A percentile compares a stretch with the other conserved stretches of the same genome.
Evolutionary conservation across 2,797 vertebrate species (phyloP).

Genomic region (Acanthornis magna): DNA sequence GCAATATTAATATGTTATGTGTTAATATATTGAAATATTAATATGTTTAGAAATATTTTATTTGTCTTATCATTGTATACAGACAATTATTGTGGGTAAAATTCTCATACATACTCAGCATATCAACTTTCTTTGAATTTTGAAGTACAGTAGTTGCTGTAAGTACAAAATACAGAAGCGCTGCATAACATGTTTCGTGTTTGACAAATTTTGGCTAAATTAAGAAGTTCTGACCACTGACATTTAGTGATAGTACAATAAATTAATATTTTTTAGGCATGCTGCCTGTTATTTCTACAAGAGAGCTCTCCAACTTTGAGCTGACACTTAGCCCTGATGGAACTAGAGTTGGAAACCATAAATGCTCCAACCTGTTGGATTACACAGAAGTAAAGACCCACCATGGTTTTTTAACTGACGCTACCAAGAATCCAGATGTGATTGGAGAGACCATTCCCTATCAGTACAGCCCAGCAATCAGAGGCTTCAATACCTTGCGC

Average conservation of each 20-base stretch:
- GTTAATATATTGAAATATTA: background rate
- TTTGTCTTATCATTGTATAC: background rate
- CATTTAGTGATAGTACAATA: background rate
- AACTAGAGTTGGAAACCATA: constrained; percentile 89
- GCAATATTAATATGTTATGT: background rate
- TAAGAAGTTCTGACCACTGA: background rate
- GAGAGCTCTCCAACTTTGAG: constrained; percentile 89
- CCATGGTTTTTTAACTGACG: constrained; percentile 85
- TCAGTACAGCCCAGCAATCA: constrained; percentile 81
- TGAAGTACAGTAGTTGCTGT: background rate
- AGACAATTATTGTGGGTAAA: background rate
- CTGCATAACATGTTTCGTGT: background rate
- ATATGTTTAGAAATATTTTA: background rate
- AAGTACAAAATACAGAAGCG: background rate
- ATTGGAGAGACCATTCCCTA: constrained; percentile 84
- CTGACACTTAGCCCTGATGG: constrained; percentile 91
- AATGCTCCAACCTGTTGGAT: constrained; percentile 91
- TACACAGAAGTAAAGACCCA: constrained; percentile 87
- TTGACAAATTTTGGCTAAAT: background rate
- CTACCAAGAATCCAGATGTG: constrained; percentile 76
- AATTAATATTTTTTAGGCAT: constrained; percentile 79
- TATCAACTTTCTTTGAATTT: background rate
- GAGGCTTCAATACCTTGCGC: constrained; percentile 82
- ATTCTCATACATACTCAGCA: background rate
- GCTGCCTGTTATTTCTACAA: constrained; percentile 91